These are phyloP conservation scores for Tauraco hartlaubi DNA, from an alignment of 2,797 vertebrate species.

Conservation along the genomic window DNA sequence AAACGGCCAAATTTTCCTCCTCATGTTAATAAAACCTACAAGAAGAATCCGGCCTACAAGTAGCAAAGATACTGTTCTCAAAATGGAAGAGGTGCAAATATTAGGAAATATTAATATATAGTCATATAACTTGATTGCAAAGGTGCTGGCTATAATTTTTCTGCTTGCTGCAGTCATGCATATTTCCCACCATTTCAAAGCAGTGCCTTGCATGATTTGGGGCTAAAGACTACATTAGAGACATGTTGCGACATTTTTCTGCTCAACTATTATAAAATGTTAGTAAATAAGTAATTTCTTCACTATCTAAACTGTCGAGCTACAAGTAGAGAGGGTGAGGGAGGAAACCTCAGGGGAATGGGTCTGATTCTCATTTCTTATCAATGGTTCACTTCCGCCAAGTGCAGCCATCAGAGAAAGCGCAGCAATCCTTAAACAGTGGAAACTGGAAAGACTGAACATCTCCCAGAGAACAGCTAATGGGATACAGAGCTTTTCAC, in stretches of 20 bases:
- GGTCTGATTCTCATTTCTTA: neutral
- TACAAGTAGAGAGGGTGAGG: neutral
- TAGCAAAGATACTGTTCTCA: neutral
- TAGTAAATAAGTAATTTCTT: neutral
- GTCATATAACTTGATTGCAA: neutral
- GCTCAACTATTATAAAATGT: neutral
- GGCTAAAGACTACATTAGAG: neutral
- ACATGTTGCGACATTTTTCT: neutral
- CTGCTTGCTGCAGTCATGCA: neutral
- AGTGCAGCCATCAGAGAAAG: slow-evolving; percentile 1
- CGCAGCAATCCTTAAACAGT: neutral
- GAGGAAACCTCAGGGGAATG: neutral
- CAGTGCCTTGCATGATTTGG: neutral
- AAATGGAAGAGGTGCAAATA: neutral
- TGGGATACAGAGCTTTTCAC: slow-evolving; percentile 34
- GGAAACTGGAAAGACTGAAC: slow-evolving; percentile 2
- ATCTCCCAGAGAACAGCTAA: neutral
- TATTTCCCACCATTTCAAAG: neutral
- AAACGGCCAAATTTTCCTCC: neutral
- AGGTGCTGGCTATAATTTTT: neutral
- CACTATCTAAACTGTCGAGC: neutral
- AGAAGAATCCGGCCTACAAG: neutral
- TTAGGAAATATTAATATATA: neutral
- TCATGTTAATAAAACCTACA: neutral
- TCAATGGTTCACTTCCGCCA: neutral